Evolutionary conservation across 2,888 invertebrate genomes (phyloP).

Genomic region (Coenonympha glycerion): DNA sequence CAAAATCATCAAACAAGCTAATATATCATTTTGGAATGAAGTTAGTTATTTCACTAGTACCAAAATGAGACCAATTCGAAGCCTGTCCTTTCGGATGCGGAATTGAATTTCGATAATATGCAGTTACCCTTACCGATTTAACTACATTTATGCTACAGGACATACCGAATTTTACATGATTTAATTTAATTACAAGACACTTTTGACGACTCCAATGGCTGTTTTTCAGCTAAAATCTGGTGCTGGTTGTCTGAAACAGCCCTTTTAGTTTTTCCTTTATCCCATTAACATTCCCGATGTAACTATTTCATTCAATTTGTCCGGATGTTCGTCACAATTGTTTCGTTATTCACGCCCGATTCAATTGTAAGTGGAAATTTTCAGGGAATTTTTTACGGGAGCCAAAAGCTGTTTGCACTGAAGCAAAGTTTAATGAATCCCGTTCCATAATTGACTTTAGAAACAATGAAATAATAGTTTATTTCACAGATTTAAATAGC

Average conservation of each 20-base stretch:
- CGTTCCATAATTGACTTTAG: neutral
- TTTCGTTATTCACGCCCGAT: conserved; percentile 22
- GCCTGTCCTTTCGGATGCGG: no score
- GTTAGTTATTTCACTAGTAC: no score
- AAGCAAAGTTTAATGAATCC: neutral
- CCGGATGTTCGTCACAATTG: conserved; percentile 27
- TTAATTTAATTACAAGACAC: no score
- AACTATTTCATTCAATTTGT: conserved; percentile 28
- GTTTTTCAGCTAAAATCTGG: neutral
- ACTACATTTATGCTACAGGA: no score
- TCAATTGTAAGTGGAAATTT: conserved; percentile 22
- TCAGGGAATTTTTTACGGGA: neutral
- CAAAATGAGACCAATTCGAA: no score
- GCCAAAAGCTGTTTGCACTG: neutral
- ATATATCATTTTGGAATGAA: no score
- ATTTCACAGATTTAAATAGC: no score
- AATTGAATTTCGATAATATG: no score
- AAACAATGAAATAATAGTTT: neutral
- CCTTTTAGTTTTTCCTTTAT: conserved; percentile 28
- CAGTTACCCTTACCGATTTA: no score
- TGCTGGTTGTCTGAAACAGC: neutral
- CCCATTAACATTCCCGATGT: conserved; percentile 31
- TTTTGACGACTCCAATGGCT: no score
- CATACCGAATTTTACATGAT: no score
- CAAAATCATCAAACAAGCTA: no score